These are phyloP conservation scores for Coelopa pilipes DNA, from an alignment of 2,888 invertebrate genomes.

Conservation along the genomic window DNA sequence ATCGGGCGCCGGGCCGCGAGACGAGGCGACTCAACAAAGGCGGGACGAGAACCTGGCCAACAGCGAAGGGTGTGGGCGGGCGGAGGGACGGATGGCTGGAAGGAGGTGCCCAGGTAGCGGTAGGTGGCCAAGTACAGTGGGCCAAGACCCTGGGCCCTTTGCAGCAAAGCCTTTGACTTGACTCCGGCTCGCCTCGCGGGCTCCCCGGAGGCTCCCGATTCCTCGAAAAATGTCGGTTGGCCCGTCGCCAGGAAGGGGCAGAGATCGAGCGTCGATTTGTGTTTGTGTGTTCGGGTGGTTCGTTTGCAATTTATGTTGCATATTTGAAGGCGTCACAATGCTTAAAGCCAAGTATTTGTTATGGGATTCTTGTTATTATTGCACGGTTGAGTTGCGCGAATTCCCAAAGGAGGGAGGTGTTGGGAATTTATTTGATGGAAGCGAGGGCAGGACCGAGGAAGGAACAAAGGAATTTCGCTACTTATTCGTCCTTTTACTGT, in stretches of 20 bases:
- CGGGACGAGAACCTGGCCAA: too few relatives aligned
- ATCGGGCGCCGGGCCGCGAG: too few relatives aligned
- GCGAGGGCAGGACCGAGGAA: too few relatives aligned
- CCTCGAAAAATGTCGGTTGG: too few relatives aligned
- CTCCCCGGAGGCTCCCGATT: slow-evolving; percentile 13
- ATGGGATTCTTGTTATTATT: neutral
- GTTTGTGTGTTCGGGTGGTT: neutral
- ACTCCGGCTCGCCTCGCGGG: slow-evolving; percentile 36
- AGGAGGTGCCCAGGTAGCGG: too few relatives aligned
- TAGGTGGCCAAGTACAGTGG: too few relatives aligned
- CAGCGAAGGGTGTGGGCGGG: too few relatives aligned
- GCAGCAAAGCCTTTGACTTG: slow-evolving; percentile 54
- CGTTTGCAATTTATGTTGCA: slow-evolving; percentile 36
- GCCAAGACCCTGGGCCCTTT: too few relatives aligned
- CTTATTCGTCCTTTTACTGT: too few relatives aligned
- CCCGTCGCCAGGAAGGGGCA: slow-evolving; percentile 28
- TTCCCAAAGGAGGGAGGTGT: neutral
- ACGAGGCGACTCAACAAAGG: neutral
- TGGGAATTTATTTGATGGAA: too few relatives aligned
- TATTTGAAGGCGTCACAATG: slow-evolving; percentile 49
- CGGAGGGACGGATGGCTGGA: too few relatives aligned
- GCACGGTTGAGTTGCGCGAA: neutral
- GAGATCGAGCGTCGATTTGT: slow-evolving; percentile 15
- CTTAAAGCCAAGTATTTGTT: slow-evolving; percentile 31
- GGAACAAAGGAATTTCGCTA: too few relatives aligned